Conservation (phyloP, 2,113 vertebrate genomes). For the human (Homo sapiens) region DNA sequence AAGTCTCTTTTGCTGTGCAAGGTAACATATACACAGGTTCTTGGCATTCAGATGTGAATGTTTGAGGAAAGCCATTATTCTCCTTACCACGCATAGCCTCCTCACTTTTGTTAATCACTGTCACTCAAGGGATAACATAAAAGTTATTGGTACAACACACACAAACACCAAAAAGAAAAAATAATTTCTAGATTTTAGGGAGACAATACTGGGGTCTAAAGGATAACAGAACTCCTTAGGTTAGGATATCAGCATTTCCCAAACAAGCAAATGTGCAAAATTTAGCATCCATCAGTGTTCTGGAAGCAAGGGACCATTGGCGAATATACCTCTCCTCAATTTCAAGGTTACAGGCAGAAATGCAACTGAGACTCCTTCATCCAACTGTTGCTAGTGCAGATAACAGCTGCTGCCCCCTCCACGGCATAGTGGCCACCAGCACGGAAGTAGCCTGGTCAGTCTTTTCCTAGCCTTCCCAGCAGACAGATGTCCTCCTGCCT, state of each 20-base stretch:
- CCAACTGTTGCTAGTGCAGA: neutral
- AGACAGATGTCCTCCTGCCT: neutral
- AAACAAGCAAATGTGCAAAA: neutral
- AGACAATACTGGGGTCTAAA: neutral
- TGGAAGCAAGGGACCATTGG: neutral
- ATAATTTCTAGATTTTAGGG: neutral
- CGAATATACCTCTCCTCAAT: rapidly evolving
- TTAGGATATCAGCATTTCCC: neutral
- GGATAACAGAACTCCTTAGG: neutral
- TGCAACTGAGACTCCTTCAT: neutral
- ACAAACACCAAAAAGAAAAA: neutral
- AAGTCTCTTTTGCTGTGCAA: neutral
- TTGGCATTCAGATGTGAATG: neutral
- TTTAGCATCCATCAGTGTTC: neutral
- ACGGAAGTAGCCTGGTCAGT: neutral
- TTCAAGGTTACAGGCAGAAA: neutral
- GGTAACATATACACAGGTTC: no score
- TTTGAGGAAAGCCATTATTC: no score
- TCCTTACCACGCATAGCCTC: rapidly evolving
- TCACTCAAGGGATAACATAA: no score
- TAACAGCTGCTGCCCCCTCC: neutral
- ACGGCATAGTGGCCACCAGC: neutral
- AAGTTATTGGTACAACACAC: neutral
- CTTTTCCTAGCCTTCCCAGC: neutral
- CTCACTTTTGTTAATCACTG: neutral